Conservation (phyloP, 2,113 vertebrate species). For the Tachysurus vachellii region DNA sequence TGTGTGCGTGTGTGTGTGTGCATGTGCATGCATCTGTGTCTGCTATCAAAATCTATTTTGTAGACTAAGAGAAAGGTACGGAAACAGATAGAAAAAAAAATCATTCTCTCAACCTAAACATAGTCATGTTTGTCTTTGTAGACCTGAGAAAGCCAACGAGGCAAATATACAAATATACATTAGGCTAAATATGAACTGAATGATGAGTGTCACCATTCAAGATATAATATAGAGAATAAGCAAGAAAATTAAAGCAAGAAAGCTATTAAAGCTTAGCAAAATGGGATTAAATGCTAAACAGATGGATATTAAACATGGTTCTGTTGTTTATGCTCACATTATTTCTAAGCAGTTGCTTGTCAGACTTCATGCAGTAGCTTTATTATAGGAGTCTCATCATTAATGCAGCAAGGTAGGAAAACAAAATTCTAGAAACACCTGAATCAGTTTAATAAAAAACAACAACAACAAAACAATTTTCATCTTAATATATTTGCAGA, state of each 20-base stretch:
- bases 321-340: neutral
- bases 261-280: neutral
- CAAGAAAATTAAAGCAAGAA: neutral
- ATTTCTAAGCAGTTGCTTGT: neutral
- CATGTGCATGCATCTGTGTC: neutral
- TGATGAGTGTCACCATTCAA: neutral
- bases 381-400: neutral
- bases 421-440: neutral
- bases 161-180: neutral
- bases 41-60: neutral
- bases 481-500: neutral
- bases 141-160: neutral
- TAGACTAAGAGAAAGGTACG: slow-evolving; percentile 3
- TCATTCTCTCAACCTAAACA: neutral
- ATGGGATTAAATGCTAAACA: neutral
- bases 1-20: neutral
- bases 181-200: neutral
- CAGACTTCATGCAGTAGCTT: neutral
- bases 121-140: neutral
- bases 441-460: neutral
- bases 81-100: neutral
- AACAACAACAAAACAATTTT: neutral
- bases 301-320: neutral
- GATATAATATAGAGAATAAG: neutral
- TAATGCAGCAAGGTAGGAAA: neutral